Percentiles rank a stretch among this genome's conserved stretches.
Evolutionary conservation across 2,113 vertebrate genomes (phyloP).

Genomic region (Pteropus alecto): DNA sequence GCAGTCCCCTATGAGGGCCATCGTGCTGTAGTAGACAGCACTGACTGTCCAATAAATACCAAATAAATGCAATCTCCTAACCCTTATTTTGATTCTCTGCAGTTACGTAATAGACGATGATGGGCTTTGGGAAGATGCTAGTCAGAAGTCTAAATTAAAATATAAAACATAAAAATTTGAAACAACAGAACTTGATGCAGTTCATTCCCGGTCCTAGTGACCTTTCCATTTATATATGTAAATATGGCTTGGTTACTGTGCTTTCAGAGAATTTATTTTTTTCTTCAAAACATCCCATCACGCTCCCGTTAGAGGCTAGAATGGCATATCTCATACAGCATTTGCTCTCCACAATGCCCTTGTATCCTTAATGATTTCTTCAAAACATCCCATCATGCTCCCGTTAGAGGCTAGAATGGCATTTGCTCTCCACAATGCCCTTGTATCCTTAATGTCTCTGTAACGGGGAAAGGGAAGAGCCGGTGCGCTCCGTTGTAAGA

Average conservation of each 20-base stretch:
- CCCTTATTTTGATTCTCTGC: neutral
- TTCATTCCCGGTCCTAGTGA: neutral
- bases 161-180: neutral
- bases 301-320: neutral
- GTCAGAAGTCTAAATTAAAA: neutral
- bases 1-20: neutral
- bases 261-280: neutral
- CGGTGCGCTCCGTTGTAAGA: neutral
- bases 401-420: neutral
- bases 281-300: neutral
- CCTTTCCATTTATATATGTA: neutral
- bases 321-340: rapidly evolving
- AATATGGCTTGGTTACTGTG: neutral
- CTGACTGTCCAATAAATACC: neutral
- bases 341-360: neutral
- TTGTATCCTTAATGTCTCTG: neutral
- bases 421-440: neutral
- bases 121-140: neutral
- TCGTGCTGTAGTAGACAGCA: neutral
- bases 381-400: rapidly evolving
- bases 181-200: neutral
- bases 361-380: neutral
- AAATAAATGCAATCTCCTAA: neutral
- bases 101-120: neutral
- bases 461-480: neutral